Percentiles rank a stretch among this genome's conserved stretches.
Evolutionary conservation across 2,888 invertebrate species (phyloP).

Genomic region (Eupsilia transversa): DNA sequence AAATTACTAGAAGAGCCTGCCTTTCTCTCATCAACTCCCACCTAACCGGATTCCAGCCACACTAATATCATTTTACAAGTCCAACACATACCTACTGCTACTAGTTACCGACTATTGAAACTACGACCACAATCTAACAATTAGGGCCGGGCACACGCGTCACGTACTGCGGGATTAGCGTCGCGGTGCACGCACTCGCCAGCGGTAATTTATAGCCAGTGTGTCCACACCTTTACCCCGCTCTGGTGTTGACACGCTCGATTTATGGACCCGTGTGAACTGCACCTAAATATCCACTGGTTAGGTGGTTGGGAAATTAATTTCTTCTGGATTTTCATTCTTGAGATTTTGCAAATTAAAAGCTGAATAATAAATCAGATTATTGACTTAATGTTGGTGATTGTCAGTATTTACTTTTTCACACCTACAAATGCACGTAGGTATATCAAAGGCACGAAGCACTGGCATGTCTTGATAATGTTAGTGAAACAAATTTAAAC

Average conservation of each 20-base stretch:
- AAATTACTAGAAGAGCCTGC: no score
- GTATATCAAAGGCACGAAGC: background rate
- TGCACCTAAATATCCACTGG: conserved; percentile 69
- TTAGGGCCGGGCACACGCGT: conserved; percentile 74
- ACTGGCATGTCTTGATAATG: background rate
- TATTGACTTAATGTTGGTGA: background rate
- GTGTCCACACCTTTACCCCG: conserved; percentile 84
- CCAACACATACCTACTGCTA: conserved; percentile 28
- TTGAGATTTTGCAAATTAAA: background rate
- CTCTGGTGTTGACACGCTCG: conserved; percentile 79
- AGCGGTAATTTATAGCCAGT: conserved; percentile 76
- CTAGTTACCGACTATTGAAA: conserved; percentile 64
- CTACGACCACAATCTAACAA: conserved; percentile 67
- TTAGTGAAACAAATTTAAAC: conserved; percentile 24
- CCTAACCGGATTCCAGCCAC: conserved; percentile 21
- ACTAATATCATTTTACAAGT: conserved; percentile 38
- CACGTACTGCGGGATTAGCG: conserved; percentile 75
- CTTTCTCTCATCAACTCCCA: conserved; percentile 21
- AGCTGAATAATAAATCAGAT: background rate
- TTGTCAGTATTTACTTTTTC: background rate
- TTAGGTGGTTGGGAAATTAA: conserved; percentile 29
- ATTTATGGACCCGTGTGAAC: conserved; percentile 79
- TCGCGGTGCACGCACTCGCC: conserved; percentile 76
- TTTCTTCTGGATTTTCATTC: conserved; percentile 6
- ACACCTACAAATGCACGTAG: background rate